A percentile compares a stretch with the other conserved stretches of the same genome.
Conservation (phyloP, 2,888 invertebrate genomes). For the Nomada lathburiana region DNA sequence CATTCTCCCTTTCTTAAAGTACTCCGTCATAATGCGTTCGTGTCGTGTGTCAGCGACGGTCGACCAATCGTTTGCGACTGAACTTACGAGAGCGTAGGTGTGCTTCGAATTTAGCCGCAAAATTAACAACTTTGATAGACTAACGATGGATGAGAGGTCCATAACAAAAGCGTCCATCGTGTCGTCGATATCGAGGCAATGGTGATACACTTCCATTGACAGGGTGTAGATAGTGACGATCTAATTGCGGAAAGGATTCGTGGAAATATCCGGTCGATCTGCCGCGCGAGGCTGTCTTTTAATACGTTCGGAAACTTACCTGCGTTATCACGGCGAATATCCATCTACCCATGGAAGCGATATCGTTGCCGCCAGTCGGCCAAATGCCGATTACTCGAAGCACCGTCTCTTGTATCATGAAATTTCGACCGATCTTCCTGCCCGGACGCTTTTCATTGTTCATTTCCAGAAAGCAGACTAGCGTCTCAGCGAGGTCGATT, state of each 20-base stretch:
- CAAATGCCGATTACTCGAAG: slow-evolving; percentile 60
- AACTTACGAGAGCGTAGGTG: slow-evolving; percentile 39
- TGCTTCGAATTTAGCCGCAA: slow-evolving; percentile 48
- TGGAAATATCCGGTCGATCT: slow-evolving; percentile 8
- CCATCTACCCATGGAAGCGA: slow-evolving; percentile 44
- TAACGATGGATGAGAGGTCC: slow-evolving; percentile 54
- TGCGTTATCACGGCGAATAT: slow-evolving; percentile 51
- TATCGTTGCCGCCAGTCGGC: slow-evolving; percentile 31
- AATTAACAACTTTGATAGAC: slow-evolving; percentile 56
- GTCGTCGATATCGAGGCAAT: slow-evolving; percentile 58
- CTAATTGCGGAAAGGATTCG: slow-evolving; percentile 39
- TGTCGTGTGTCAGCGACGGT: slow-evolving; percentile 29
- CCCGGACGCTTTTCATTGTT: neutral
- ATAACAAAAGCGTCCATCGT: slow-evolving; percentile 66
- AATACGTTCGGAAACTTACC: slow-evolving; percentile 29
- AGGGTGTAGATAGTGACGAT: slow-evolving; percentile 59
- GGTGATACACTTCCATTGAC: slow-evolving; percentile 57
- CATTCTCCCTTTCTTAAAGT: slow-evolving; percentile 47
- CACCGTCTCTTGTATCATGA: slow-evolving; percentile 42
- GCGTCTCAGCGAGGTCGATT: neutral
- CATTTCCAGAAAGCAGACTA: slow-evolving; percentile 6
- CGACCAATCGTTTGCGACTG: slow-evolving; percentile 60
- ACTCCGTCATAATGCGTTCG: slow-evolving; percentile 53
- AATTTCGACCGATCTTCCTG: neutral
- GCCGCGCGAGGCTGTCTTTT: no score